Evolutionary conservation across 2,888 invertebrate species (phyloP).

Genomic region (Tinea trinotella): DNA sequence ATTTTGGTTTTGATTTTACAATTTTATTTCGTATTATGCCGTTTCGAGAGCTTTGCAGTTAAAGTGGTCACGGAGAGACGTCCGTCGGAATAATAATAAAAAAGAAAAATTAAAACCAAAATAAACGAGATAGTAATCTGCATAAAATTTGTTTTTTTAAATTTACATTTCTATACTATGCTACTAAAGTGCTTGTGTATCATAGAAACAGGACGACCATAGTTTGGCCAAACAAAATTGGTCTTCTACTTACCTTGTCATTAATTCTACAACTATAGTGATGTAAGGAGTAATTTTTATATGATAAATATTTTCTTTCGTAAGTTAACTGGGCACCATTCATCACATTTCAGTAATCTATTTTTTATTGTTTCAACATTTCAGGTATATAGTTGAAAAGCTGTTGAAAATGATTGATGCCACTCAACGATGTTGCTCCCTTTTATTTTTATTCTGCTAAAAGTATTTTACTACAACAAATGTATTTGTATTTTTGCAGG

Average conservation of each 20-base stretch:
- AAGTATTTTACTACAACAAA: not conserved
- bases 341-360: not conserved
- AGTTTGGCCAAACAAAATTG: not conserved
- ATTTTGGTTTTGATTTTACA: too few relatives aligned
- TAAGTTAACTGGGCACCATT: not conserved
- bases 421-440: not conserved
- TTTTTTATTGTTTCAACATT: conserved; percentile 2
- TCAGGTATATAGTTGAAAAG: not conserved
- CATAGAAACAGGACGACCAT: too few relatives aligned
- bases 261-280: not conserved
- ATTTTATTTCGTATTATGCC: too few relatives aligned
- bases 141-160: too few relatives aligned
- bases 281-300: not conserved
- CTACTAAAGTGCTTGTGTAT: too few relatives aligned
- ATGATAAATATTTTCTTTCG: not conserved
- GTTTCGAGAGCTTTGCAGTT: too few relatives aligned
- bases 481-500: too few relatives aligned
- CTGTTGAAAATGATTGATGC: conserved; percentile 8
- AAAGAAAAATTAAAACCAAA: too few relatives aligned
- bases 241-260: not conserved
- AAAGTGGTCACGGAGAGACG: too few relatives aligned
- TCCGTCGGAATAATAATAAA: too few relatives aligned
- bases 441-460: not conserved
- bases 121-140: too few relatives aligned
- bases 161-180: too few relatives aligned